Base-by-base conservation (phyloP, 2,113 vertebrate genomes). In the Chelonoidis abingdonii region DNA sequence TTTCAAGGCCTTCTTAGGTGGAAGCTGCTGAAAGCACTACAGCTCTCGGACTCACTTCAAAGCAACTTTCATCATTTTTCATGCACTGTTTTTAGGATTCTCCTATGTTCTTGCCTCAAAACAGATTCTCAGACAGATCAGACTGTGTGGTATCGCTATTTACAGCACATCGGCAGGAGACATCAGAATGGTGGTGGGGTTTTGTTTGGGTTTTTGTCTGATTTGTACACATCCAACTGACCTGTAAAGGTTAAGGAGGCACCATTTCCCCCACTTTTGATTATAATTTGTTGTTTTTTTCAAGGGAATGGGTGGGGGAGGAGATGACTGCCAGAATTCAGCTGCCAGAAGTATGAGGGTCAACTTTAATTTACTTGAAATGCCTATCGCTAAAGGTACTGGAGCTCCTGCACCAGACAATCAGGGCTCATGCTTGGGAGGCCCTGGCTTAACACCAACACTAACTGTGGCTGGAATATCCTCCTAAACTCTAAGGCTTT, bases 31-130 rank as follows among this genome's bases (percentile, higher is more conserved):
- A 98, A 98, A 98, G 95, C 96, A 95, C 94, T 90, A 94, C 93
- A 95, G 95, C 95, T 95, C 94, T 85, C 90, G 69, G 96, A 95
- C 62, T 96, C 97, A 98, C 98, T 98, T 98, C 98, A 98, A 98
- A 98, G 98, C 85, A 96, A 97, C 98, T 98, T 98, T 98, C 98
- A 98, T 98, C 97, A 98, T 98, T 98, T 98, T 98, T 98, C 98
- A 98, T 57, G 92, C 95, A 0, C 96, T 96, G 97, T 97, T 98
- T 98, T 98, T 96, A 98, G 92, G 91, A 92, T 89, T 97, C 80
- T 97, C 97, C 97, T 97, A 95, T 96, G 93, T 98, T 98, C 97
- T 98, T 98, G 96, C 95, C 97, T 96, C 88, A 98, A 97, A 97
- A 95, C 96, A 97, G 97, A 98, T 98, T 98, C 97, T 98, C 97